phyloP scores from a whole-genome alignment of 2,888 invertebrate genomes.

The Zaprionus obscuricornis region DNA sequence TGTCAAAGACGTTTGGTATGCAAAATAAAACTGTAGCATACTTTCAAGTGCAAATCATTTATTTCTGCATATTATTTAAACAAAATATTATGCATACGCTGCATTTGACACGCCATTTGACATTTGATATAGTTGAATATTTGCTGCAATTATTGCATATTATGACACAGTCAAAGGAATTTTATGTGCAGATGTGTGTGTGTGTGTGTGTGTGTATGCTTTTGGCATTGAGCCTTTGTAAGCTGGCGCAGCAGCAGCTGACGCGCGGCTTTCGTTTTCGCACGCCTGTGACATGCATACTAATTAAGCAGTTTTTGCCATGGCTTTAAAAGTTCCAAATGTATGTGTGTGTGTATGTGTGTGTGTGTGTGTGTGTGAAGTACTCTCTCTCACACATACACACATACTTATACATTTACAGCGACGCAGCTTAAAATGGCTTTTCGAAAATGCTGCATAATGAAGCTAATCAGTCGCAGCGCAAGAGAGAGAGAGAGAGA shows the following conservation, averaged over 20 bases:
- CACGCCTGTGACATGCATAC: conserved; percentile 67
- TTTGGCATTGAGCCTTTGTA: conserved; percentile 38
- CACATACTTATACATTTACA: too few species aligned
- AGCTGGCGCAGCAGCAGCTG: conserved; percentile 36
- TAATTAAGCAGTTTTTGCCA: conserved; percentile 50
- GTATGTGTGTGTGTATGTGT: neutral
- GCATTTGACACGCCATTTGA: conserved; percentile 6
- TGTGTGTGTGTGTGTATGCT: conserved; percentile 7
- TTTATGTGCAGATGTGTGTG: conserved; percentile 10
- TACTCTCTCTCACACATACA: too few species aligned
- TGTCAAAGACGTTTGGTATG: too few species aligned
- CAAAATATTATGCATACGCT: conserved; percentile 55
- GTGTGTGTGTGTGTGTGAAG: neutral
- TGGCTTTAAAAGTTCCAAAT: conserved; percentile 27
- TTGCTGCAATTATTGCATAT: conserved; percentile 25
- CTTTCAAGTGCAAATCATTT: too few species aligned
- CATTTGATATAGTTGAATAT: conserved; percentile 20
- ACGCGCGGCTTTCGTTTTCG: conserved; percentile 14
- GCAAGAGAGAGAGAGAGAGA: too few species aligned
- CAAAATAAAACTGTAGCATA: too few species aligned
- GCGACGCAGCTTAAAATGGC: too few species aligned
- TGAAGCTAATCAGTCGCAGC: conserved; percentile 70
- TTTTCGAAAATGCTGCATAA: conserved; percentile 66
- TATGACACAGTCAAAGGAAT: neutral
- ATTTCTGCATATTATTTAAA: neutral